These are phyloP conservation scores for Uria lomvia DNA, from an alignment of 2,113 vertebrate species.

Conservation along the genomic window DNA sequence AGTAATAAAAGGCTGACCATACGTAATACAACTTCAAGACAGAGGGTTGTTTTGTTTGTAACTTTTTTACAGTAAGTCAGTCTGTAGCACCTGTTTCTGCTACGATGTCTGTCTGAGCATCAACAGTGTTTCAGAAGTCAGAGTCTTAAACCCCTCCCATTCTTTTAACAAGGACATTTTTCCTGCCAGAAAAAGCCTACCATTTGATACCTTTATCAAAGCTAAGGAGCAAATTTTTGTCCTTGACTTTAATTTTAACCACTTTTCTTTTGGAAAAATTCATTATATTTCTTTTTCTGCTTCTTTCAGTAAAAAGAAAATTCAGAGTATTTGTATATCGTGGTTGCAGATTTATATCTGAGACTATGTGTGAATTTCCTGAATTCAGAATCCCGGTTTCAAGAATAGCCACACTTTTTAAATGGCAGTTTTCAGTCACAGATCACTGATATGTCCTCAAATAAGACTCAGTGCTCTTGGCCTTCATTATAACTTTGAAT, in stretches of 20 bases:
- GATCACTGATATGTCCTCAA: not conserved
- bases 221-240: not conserved
- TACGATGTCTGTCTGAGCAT: not conserved
- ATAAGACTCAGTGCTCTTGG: not conserved
- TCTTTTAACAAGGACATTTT: not conserved
- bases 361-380: not conserved
- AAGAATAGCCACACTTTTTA: not conserved
- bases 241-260: not conserved
- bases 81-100: not conserved
- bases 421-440: not conserved
- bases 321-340: not conserved
- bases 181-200: not conserved
- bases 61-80: not conserved
- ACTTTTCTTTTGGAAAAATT: not conserved
- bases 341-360: not conserved
- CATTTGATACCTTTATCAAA: not conserved
- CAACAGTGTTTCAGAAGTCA: not conserved
- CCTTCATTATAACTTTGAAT: not conserved
- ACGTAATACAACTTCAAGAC: not conserved
- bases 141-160: not conserved
- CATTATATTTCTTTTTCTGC: not conserved
- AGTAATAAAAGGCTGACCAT: not conserved
- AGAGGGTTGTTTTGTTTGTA: not conserved
- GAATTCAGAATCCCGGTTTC: not conserved
- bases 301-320: not conserved